Evolutionary conservation across 2,797 vertebrate genomes (phyloP).

Genomic region (Rhabdomys pumilio): DNA sequence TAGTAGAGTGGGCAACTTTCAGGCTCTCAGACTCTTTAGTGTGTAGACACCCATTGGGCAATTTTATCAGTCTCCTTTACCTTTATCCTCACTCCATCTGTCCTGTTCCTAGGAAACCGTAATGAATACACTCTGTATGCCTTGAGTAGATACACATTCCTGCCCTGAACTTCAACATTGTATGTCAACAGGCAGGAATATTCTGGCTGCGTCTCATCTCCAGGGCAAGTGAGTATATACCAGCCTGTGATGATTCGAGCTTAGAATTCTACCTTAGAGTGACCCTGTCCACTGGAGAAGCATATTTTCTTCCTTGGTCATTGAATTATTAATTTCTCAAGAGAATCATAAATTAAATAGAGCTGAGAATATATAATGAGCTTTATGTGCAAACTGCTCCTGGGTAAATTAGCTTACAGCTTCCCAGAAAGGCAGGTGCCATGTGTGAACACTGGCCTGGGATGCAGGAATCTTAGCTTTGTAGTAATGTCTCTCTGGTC

Average conservation of each 20-base stretch:
- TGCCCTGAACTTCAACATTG: neutral
- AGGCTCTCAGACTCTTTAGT: neutral
- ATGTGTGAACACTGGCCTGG: neutral
- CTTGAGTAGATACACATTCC: neutral
- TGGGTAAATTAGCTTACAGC: neutral
- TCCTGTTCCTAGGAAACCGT: neutral
- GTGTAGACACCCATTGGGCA: no score
- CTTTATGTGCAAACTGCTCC: neutral
- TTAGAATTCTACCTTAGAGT: constrained; percentile 13
- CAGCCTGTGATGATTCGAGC: neutral
- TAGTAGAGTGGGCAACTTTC: no score
- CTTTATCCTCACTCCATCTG: neutral
- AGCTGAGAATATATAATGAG: neutral
- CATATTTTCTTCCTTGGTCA: constrained; percentile 1
- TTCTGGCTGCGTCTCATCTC: constrained; percentile 15
- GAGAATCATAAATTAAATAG: neutral
- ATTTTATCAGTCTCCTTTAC: neutral
- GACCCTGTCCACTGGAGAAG: neutral
- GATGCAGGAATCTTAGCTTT: neutral
- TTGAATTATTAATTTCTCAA: constrained; percentile 47
- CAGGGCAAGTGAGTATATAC: neutral
- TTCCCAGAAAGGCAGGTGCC: neutral
- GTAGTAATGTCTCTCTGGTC: neutral
- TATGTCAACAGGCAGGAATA: constrained; percentile 1
- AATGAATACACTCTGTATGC: neutral